These are phyloP conservation scores for Micoletzkya japonica DNA, from an alignment of 2,888 invertebrate species.

Conservation along the genomic window DNA sequence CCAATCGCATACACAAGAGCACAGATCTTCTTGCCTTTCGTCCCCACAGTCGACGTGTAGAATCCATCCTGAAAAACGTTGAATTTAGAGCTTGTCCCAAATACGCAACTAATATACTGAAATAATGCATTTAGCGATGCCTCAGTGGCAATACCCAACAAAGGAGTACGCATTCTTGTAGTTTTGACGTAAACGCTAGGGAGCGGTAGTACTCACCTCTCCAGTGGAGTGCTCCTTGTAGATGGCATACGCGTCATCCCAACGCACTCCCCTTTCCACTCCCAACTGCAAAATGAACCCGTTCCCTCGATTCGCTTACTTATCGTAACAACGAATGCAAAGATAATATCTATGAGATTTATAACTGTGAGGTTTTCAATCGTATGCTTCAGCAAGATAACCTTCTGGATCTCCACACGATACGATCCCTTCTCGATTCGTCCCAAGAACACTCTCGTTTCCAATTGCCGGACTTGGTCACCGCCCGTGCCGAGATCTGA, in stretches of 20 bases:
- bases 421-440: conserved; percentile 74
- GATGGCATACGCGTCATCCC: conserved; percentile 81
- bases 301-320: background rate
- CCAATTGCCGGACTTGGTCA: conserved; percentile 84
- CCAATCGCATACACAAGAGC: conserved; percentile 80
- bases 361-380: background rate
- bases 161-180: no score
- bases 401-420: conserved; percentile 79
- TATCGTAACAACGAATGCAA: background rate
- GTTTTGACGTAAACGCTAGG: conserved; percentile 4
- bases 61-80: conserved; percentile 47
- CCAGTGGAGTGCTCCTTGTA: conserved; percentile 74
- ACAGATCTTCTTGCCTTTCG: conserved; percentile 71
- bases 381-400: background rate
- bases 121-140: no score
- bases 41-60: conserved; percentile 42
- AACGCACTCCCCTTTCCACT: conserved; percentile 87
- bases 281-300: conserved; percentile 70
- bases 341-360: background rate
- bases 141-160: no score
- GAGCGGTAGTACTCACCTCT: conserved; percentile 76
- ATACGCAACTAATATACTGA: no score
- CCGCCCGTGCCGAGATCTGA: conserved; percentile 79
- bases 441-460: conserved; percentile 81
- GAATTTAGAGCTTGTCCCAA: no score